Base-by-base conservation (phyloP, 1,140 invertebrate genomes). In the Eurosta solidaginis region DNA sequence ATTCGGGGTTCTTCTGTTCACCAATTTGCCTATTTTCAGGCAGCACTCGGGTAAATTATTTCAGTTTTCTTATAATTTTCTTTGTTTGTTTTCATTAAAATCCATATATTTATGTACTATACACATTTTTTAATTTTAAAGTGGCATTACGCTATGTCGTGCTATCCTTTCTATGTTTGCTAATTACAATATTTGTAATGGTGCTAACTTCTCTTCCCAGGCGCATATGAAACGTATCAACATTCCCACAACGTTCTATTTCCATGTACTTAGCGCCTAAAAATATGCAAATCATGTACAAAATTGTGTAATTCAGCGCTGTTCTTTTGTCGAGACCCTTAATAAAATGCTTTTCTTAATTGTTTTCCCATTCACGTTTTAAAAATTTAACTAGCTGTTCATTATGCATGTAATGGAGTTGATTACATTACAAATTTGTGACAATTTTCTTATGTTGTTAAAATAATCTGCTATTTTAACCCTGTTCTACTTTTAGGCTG, bases 231-330 rank as follows among this genome's bases (percentile, higher is more conserved):
- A 36, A 40, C 10, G 33, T 20, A 14, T 68, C 33, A 9, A 14
- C 7, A 2, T n/a, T 4, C n/a, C n/a, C n/a, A n/a, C n/a, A n/a
- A n/a, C n/a, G 45, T 47, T 12, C 0, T 17, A 47, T 17, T 47
- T 47, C 45, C 3, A n/a, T 17, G 45, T 68, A 33, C n/a, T 17
- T 14, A 3, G 33, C 59, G 59, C 33, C 59, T 68, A 68, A 68
- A 68, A 68, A 40, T 68, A 68, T 68, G 59, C 59, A 68, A 68
- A 68, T 68, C 59, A 68, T 68, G 59, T 68, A 68, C 59, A 42
- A 29, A 68, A 10, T 20, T 40, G 33, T 33, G 25, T 22, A n/a
- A 5, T 33, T 29, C n/a, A n/a, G n/a, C n/a, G n/a, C n/a, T n/a
- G n/a, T n/a, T n/a, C n/a, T n/a, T n/a, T n/a, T n/a, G n/a, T n/a